A percentile compares a stretch with the other conserved stretches of the same genome.
Evolutionary conservation across 2,888 invertebrate genomes (phyloP).

Genomic region (Xestobium rufovillosum): DNA sequence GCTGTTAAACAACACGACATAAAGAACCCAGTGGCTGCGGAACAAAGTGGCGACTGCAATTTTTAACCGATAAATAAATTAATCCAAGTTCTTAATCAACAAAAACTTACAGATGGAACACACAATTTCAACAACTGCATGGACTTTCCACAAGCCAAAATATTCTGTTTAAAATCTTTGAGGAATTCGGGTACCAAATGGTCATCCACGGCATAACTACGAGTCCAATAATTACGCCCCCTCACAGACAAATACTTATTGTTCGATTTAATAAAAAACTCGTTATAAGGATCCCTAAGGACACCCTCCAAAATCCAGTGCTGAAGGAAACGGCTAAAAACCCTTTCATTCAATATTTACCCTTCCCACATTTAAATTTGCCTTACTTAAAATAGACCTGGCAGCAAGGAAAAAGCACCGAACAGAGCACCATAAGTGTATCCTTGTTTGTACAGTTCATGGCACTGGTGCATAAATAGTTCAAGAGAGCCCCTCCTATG

Average conservation of each 20-base stretch:
- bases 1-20: constrained; percentile 37
- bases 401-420: constrained; percentile 39
- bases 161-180: constrained; percentile 52
- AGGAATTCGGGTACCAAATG: constrained; percentile 62
- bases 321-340: constrained; percentile 56
- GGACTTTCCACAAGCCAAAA: constrained; percentile 69
- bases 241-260: constrained; percentile 56
- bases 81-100: no score
- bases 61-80: no score
- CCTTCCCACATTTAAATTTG: not conserved
- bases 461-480: constrained; percentile 58
- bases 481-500: constrained; percentile 54
- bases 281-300: constrained; percentile 70
- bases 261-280: constrained; percentile 75
- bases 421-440: constrained; percentile 50
- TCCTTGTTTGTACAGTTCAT: constrained; percentile 50
- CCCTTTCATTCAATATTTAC: constrained; percentile 5
- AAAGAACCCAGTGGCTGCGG: no score
- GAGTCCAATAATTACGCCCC: constrained; percentile 61
- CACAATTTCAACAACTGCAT: constrained; percentile 63
- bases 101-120: constrained; percentile 55
- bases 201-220: constrained; percentile 49
- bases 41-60: no score
- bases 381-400: constrained; percentile 39
- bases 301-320: constrained; percentile 82